Conservation (phyloP, 2,113 vertebrate genomes). For the Nyctibius bracteatus region DNA sequence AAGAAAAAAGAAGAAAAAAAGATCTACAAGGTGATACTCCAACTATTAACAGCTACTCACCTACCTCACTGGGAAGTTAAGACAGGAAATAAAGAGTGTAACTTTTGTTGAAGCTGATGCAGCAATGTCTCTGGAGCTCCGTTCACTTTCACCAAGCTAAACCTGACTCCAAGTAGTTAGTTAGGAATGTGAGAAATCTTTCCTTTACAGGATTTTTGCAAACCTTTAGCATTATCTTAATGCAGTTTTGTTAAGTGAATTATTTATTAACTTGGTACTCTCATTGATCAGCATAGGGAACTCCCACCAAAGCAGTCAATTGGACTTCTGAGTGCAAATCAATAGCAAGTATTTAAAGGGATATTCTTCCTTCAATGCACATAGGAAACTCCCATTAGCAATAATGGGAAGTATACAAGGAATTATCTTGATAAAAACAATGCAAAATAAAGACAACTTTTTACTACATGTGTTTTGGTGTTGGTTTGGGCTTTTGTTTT, state of each 20-base stretch:
- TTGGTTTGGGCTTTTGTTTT: not conserved
- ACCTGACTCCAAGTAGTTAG: not conserved
- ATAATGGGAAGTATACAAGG: not conserved
- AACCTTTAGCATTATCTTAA: slow-evolving; percentile 54
- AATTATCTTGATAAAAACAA: not conserved
- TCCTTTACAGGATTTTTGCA: slow-evolving; percentile 40
- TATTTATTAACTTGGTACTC: slow-evolving; percentile 53
- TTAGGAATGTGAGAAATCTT: not conserved
- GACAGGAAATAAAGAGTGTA: not conserved
- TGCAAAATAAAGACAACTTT: not conserved
- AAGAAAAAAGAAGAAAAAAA: not conserved
- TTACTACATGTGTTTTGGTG: not conserved
- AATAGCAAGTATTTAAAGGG: slow-evolving; percentile 14
- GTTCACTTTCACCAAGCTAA: not conserved
- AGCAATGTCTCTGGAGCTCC: not conserved
- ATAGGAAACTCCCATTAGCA: not conserved
- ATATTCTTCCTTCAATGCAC: not conserved
- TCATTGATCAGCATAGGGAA: slow-evolving; percentile 10
- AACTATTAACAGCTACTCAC: not conserved
- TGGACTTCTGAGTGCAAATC: slow-evolving; percentile 25
- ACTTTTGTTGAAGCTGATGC: not conserved
- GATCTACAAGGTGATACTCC: not conserved
- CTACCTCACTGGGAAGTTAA: not conserved
- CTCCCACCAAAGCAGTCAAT: not conserved
- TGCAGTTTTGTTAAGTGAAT: slow-evolving; percentile 59